phyloP scores from a whole-genome alignment of 2,113 vertebrate species.

The Eira barbara region DNA sequence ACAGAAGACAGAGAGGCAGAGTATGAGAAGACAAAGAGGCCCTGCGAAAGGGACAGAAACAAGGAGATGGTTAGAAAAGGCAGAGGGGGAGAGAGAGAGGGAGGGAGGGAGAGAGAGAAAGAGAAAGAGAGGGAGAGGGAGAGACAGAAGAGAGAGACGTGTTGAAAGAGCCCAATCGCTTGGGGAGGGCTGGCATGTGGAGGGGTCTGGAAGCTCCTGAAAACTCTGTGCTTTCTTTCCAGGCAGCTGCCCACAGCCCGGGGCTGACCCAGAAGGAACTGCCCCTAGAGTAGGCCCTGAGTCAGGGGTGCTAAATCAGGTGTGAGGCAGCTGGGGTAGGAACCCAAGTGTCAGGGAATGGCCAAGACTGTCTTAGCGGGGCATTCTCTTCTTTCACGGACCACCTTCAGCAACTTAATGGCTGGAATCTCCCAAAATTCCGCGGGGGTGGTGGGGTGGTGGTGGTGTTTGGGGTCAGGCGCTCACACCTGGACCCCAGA shows the following conservation, averaged over 20 bases:
- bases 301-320: background rate
- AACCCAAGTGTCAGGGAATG: background rate
- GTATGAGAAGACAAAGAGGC: slow-evolving; percentile 22
- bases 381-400: background rate
- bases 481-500: background rate
- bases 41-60: background rate
- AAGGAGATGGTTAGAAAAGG: background rate
- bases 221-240: background rate
- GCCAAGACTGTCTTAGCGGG: background rate
- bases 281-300: background rate
- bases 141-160: background rate
- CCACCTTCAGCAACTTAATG: background rate
- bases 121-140: background rate
- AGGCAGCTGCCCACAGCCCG: background rate
- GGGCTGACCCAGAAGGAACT: background rate
- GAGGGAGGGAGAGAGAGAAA: background rate
- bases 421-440: background rate
- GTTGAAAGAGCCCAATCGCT: background rate
- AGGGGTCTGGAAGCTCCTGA: background rate
- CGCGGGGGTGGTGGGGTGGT: rapidly evolving
- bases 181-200: background rate
- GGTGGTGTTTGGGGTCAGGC: background rate
- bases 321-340: background rate
- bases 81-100: background rate
- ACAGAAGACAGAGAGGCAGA: background rate